These are phyloP conservation scores for Phortica variegata DNA, from an alignment of 1,140 invertebrate species.

Conservation along the genomic window DNA sequence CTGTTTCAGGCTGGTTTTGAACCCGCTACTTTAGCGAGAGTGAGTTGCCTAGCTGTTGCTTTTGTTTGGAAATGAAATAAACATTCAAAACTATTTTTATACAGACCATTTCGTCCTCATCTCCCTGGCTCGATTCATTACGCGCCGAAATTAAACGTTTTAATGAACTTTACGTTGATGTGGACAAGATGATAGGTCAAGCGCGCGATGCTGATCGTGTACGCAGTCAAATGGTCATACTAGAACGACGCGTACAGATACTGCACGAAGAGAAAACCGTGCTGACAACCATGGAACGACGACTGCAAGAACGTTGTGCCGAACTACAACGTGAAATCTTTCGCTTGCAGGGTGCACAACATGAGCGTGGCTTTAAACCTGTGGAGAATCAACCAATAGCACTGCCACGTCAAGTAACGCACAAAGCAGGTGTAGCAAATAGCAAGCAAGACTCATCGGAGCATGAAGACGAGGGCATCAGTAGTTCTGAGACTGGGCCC, in stretches of 20 bases:
- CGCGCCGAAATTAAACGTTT: constrained; percentile 70
- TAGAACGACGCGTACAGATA: constrained; percentile 74
- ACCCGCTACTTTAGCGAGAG: constrained; percentile 69
- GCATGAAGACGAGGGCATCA: constrained; percentile 82
- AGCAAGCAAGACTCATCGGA: constrained; percentile 66
- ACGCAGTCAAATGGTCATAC: constrained; percentile 63
- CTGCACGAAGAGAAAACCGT: constrained; percentile 77
- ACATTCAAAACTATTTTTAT: constrained; percentile 14
- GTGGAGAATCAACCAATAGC: constrained; percentile 49
- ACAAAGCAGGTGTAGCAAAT: constrained; percentile 8
- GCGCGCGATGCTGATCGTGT: constrained; percentile 50
- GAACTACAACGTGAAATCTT: constrained; percentile 66
- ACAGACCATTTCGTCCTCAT: constrained; percentile 60
- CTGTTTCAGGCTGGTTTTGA: constrained; percentile 82
- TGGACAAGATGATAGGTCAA: constrained; percentile 60
- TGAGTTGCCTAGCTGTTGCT: too few species aligned
- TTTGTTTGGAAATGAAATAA: constrained; percentile 7
- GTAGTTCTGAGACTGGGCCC: constrained; percentile 70
- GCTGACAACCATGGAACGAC: constrained; percentile 73
- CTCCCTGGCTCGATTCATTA: constrained; percentile 61
- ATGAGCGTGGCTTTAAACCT: constrained; percentile 45
- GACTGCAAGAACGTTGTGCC: constrained; percentile 72
- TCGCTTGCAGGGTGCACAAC: constrained; percentile 48
- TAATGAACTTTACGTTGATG: constrained; percentile 71
- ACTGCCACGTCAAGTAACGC: constrained; percentile 47